Percentiles rank a stretch among this genome's conserved stretches.
These are phyloP conservation scores for Lordiphosa andalusiaca DNA, from an alignment of 2,888 invertebrate species.

Conservation along the genomic window DNA sequence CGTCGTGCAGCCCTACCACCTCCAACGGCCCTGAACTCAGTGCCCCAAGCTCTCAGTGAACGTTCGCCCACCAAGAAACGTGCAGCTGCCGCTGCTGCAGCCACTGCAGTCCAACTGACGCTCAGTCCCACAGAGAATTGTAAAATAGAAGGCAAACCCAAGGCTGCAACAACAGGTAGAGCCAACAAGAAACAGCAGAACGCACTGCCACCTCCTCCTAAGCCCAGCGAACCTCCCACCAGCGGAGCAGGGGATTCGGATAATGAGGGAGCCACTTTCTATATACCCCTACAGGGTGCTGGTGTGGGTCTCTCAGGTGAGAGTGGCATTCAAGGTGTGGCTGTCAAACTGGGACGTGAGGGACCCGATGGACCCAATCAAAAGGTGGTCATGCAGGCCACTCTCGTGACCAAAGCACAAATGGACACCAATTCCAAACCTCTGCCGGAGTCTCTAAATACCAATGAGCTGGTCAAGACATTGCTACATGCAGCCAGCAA, in stretches of 20 bases:
- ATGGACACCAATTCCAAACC: conserved; percentile 79
- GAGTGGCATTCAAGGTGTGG: conserved; percentile 84
- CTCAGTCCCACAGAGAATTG: conserved; percentile 80
- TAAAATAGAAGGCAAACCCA: conserved; percentile 79
- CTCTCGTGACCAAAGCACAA: conserved; percentile 84
- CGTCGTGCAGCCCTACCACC: conserved; percentile 69
- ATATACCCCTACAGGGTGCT: conserved; percentile 83
- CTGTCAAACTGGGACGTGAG: conserved; percentile 84
- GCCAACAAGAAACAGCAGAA: conserved; percentile 53
- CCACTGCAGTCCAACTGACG: conserved; percentile 78
- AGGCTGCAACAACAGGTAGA: conserved; percentile 40
- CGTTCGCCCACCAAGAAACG: conserved; percentile 65
- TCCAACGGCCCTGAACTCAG: neutral
- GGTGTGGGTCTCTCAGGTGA: conserved; percentile 70
- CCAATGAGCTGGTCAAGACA: conserved; percentile 79
- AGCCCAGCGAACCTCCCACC: conserved; percentile 2
- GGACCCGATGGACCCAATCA: conserved; percentile 84
- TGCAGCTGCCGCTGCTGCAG: conserved; percentile 62
- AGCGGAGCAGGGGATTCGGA: conserved; percentile 80
- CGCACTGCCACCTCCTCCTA: neutral
- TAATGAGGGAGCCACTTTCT: conserved; percentile 83
- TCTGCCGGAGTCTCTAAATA: conserved; percentile 78
- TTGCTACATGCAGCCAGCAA: conserved; percentile 66
- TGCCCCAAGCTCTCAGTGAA: conserved; percentile 53
- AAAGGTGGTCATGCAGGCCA: conserved; percentile 84